A percentile compares a stretch with the other conserved stretches of the same genome.
Conservation (phyloP, 2,113 vertebrate species). For the Pithys albifrons region DNA sequence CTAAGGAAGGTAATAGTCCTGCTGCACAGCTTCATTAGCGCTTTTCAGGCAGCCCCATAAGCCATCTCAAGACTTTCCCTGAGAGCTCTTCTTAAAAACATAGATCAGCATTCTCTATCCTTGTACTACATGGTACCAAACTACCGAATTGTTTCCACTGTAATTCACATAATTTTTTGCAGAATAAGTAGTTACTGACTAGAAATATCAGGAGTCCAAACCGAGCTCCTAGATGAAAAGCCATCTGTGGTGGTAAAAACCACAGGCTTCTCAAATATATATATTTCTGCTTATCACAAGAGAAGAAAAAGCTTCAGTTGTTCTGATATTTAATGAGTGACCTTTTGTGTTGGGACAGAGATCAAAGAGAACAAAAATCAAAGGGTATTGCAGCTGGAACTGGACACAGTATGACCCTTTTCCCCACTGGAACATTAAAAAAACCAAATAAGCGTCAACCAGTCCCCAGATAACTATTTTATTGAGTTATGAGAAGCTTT, state of each 20-base stretch:
- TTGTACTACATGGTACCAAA: neutral
- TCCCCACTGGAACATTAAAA: neutral
- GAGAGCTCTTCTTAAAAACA: neutral
- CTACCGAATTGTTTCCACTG: neutral
- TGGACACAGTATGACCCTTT: neutral
- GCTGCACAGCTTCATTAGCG: neutral
- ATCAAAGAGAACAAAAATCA: conserved; percentile 22
- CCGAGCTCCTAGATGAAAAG: neutral
- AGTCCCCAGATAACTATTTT: neutral
- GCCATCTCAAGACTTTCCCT: neutral
- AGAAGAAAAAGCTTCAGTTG: neutral
- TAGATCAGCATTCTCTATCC: neutral
- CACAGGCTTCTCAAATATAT: neutral
- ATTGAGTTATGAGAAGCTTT: neutral
- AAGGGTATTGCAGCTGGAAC: neutral
- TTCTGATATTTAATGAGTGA: neutral
- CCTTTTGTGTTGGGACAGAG: neutral
- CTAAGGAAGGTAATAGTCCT: neutral
- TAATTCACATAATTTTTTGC: neutral
- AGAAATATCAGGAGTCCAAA: neutral
- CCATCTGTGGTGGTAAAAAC: neutral
- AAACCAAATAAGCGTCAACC: neutral
- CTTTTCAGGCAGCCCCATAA: neutral
- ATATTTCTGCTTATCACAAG: neutral
- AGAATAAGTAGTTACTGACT: neutral